Conservation (phyloP, 2,888 invertebrate genomes). For the Folsomia candida region DNA sequence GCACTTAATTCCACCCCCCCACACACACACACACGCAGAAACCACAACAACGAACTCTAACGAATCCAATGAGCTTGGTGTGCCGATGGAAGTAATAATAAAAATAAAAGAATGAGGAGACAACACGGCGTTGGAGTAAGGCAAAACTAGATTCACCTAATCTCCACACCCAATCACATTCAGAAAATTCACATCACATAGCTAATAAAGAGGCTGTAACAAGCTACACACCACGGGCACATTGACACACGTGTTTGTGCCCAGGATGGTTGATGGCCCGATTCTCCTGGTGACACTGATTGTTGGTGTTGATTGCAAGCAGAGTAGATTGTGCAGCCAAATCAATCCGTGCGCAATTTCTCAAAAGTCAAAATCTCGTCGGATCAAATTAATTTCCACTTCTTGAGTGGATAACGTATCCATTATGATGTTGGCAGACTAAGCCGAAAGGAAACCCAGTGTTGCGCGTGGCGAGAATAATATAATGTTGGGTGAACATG, state of each 20-base stretch:
- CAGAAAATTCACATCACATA: not conserved
- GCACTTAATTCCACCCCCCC: not conserved
- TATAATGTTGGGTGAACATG: not conserved
- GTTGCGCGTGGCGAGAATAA: not conserved
- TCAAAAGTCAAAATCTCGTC: slow-evolving; percentile 7
- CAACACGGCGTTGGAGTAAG: not conserved
- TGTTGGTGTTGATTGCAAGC: slow-evolving; percentile 1
- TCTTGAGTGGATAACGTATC: not conserved
- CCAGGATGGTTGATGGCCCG: not conserved
- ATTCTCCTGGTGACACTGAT: not conserved
- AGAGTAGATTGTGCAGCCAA: not conserved
- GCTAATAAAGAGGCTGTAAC: not conserved
- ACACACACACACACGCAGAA: not conserved
- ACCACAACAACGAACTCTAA: not conserved
- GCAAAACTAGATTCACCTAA: not conserved
- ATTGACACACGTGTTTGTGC: not conserved
- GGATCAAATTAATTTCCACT: not conserved
- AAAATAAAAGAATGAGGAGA: not conserved
- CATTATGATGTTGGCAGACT: not conserved
- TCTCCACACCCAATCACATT: not conserved
- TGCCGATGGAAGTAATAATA: not conserved
- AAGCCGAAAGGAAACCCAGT: not conserved
- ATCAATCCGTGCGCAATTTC: slow-evolving; percentile 2
- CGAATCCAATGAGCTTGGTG: not conserved
- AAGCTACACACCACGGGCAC: not conserved